Percentiles rank a stretch among this genome's conserved stretches.
phyloP scores from a whole-genome alignment of 2,113 vertebrate species.

The Sitta europaea region DNA sequence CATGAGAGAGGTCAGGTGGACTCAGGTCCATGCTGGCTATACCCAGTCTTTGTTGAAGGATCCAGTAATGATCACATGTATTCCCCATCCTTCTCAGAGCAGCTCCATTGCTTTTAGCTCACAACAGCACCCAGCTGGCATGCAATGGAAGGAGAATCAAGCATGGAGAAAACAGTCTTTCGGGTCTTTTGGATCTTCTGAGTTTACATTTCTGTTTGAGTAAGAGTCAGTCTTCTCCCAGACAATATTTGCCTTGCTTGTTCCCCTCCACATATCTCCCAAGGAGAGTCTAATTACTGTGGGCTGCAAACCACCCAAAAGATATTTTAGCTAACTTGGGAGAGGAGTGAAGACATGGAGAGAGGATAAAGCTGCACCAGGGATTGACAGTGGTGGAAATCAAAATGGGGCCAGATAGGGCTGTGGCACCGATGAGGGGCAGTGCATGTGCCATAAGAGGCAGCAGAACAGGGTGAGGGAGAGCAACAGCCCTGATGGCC shows the following conservation, averaged over 20 bases:
- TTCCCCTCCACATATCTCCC: background rate
- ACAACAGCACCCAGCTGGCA: background rate
- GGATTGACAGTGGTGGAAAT: background rate
- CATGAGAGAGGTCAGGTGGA: background rate
- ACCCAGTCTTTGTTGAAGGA: background rate
- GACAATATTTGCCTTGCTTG: background rate
- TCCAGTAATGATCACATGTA: background rate
- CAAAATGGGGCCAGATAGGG: background rate
- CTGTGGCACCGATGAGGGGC: accelerated
- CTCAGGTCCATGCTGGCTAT: no score
- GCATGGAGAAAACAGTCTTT: background rate
- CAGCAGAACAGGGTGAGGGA: background rate
- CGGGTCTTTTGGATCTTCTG: background rate
- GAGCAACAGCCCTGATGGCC: background rate
- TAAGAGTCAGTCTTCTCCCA: background rate
- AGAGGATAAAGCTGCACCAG: background rate
- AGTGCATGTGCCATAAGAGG: accelerated
- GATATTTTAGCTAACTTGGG: background rate
- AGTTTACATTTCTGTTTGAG: background rate
- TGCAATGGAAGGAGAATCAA: background rate
- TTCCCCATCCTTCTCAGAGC: background rate
- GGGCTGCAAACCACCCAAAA: accelerated
- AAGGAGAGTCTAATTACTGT: background rate
- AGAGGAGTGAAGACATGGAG: background rate
- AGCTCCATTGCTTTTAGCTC: background rate